Base-by-base conservation (phyloP, 2,888 invertebrate genomes). In the Drosophila seclusa region DNA sequence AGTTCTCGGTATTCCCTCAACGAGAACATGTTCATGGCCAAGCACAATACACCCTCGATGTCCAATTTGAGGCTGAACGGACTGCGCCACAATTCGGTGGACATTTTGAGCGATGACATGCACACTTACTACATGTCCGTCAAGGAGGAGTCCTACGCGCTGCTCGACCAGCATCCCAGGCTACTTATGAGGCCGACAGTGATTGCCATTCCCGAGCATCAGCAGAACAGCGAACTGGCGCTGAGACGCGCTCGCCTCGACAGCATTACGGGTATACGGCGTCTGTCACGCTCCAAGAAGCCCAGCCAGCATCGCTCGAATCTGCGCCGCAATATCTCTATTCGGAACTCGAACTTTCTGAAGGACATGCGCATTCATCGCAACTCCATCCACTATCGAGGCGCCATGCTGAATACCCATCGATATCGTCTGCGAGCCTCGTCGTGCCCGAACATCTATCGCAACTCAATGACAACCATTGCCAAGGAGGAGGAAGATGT, bases 391-490 rank as follows among this genome's bases (percentile, higher is more conserved):
- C 96, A 97, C 92, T 97, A 97, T 92, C 95, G 97, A 54, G 97
- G 97, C 50, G 97, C 97, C 7, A 96, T 97, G 94, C 93, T 98
- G 66, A 97, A 97, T 91, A 96, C 96, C 66, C 96, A 96, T 87
- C 95, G 96, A 76, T 98, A 98, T 92, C 95, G 96, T 63, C 93
- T 98, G 69, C 95, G 96, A 74, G 97, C 98, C 1, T 97, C 97
- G 4, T 98, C 98, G 52, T 98, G 98, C 92, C 98, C 98, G 0
- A 96, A 98, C 93, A 97, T 98, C 86, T 97, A 96, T 91, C 95
- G 96, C 83, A 97, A 97, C 91, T 97, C 97, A n/a, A 97, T 97
- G 96, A 96, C 96, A 55, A 96, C 97, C 4, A 95, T 97, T 60
- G 95, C 96, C 55, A 96, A 96, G 80, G 96, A 96, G 88, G 95